phyloP scores from a whole-genome alignment of 2,113 vertebrate species.

The Calonectris borealis region DNA sequence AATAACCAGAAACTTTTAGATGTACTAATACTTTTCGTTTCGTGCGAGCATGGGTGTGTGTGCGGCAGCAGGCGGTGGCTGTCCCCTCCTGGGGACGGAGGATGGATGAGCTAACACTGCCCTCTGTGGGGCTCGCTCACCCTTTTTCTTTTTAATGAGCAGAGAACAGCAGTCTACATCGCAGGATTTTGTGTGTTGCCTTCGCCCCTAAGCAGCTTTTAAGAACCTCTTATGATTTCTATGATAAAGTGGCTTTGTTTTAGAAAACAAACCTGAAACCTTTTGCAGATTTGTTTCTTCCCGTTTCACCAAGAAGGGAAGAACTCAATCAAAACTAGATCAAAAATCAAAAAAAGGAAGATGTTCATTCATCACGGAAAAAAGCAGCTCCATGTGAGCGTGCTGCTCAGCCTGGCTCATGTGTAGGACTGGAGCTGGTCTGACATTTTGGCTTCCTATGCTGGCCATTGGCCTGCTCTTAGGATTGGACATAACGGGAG shows the following conservation, averaged over 20 bases:
- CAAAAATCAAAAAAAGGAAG: background rate
- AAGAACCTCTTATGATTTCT: background rate
- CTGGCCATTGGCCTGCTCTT: background rate
- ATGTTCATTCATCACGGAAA: background rate
- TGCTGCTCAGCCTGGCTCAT: background rate
- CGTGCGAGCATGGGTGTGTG: background rate
- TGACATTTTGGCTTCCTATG: background rate
- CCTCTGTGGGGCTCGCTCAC: background rate
- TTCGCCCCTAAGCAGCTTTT: background rate
- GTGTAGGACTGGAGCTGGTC: background rate
- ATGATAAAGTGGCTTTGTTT: background rate
- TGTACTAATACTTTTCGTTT: background rate
- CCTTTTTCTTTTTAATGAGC: background rate
- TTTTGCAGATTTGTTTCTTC: background rate
- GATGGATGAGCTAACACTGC: background rate
- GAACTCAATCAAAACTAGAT: background rate
- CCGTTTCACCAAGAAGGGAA: background rate
- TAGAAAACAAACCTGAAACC: background rate
- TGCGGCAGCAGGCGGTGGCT: background rate
- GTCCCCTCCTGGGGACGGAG: background rate
- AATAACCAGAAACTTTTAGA: background rate
- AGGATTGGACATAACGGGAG: rapidly evolving
- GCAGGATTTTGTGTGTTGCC: background rate
- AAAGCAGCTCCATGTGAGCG: background rate
- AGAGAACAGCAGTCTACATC: background rate